These are phyloP conservation scores for Dendrolimus punctatus DNA, from an alignment of 1,140 invertebrate species.

Conservation along the genomic window DNA sequence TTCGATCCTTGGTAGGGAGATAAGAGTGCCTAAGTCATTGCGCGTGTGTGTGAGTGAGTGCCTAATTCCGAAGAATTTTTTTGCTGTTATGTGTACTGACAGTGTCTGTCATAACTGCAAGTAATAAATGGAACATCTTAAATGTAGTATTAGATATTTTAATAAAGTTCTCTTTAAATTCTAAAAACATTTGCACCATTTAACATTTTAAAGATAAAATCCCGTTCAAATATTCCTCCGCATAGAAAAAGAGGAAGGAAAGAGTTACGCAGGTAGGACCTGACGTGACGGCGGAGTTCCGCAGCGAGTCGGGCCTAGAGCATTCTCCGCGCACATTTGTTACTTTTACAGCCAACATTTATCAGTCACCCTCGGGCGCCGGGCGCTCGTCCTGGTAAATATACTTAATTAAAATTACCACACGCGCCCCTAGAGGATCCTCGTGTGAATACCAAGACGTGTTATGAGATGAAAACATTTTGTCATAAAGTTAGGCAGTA, in stretches of 20 bases:
- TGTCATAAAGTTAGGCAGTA: conserved; percentile 3
- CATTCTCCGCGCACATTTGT: conserved; percentile 39
- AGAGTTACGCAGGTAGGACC: conserved; percentile 30
- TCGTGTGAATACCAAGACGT: conserved; percentile 31
- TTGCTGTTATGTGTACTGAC: too few relatives aligned
- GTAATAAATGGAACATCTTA: too few relatives aligned
- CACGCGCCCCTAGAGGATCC: conserved; percentile 31
- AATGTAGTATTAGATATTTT: too few relatives aligned
- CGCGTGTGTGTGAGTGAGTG: too few relatives aligned
- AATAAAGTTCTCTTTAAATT: too few relatives aligned
- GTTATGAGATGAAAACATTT: conserved; percentile 26
- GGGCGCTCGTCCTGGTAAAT: conserved; percentile 42
- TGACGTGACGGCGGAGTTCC: conserved; percentile 16
- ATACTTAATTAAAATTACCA: conserved; percentile 62
- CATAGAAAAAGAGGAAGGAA: conserved; percentile 40
- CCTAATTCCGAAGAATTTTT: too few relatives aligned
- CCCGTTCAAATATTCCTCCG: conserved; percentile 22
- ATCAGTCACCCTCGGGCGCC: conserved; percentile 32
- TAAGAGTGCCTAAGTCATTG: too few relatives aligned
- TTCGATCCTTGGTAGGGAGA: too few relatives aligned
- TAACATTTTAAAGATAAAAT: not conserved
- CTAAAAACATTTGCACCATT: too few relatives aligned
- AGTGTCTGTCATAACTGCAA: too few relatives aligned
- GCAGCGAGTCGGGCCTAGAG: conserved; percentile 8
- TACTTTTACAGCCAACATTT: conserved; percentile 51